A percentile compares a stretch with the other conserved stretches of the same genome.
Conservation (phyloP, 2,888 invertebrate genomes). For the Scelioninae gen. 2 region DNA sequence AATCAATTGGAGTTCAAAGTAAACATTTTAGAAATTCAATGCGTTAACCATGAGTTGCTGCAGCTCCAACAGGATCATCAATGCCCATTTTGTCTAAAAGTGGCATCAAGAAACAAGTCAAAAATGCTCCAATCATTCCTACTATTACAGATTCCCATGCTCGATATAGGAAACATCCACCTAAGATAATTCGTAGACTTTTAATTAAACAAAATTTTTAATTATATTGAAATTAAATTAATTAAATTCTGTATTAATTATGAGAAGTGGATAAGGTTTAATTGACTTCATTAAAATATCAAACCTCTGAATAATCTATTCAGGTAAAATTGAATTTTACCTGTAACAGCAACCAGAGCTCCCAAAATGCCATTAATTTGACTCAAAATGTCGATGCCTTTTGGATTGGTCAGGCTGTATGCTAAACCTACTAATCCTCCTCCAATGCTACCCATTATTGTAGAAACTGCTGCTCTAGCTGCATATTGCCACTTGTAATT, state of each 20-base stretch:
- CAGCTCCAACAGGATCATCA: constrained; percentile 95
- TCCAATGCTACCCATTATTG: constrained; percentile 93
- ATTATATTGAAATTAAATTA: neutral
- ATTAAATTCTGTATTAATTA: too few species aligned
- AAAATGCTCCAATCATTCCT: constrained; percentile 85
- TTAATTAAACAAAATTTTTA: neutral
- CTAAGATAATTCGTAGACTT: too few species aligned
- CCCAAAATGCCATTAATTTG: constrained; percentile 93
- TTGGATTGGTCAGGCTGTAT: constrained; percentile 78
- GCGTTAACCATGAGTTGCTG: constrained; percentile 86
- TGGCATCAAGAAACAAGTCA: constrained; percentile 84
- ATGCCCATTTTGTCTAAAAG: constrained; percentile 86
- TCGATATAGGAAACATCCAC: constrained; percentile 89
- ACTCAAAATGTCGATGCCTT: constrained; percentile 87
- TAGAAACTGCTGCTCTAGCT: constrained; percentile 91
- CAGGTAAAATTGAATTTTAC: constrained; percentile 71
- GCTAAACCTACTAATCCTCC: constrained; percentile 85
- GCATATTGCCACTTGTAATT: constrained; percentile 95
- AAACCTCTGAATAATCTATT: too few species aligned
- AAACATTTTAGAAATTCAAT: too few species aligned
- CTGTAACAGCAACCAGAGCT: constrained; percentile 90
- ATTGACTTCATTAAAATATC: too few species aligned
- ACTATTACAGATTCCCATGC: constrained; percentile 92
- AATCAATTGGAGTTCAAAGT: too few species aligned
- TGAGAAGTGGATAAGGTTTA: too few species aligned